A percentile compares a stretch with the other conserved stretches of the same genome.
Conservation (phyloP, 2,113 vertebrate species). For the Poeciliopsis retropinna region DNA sequence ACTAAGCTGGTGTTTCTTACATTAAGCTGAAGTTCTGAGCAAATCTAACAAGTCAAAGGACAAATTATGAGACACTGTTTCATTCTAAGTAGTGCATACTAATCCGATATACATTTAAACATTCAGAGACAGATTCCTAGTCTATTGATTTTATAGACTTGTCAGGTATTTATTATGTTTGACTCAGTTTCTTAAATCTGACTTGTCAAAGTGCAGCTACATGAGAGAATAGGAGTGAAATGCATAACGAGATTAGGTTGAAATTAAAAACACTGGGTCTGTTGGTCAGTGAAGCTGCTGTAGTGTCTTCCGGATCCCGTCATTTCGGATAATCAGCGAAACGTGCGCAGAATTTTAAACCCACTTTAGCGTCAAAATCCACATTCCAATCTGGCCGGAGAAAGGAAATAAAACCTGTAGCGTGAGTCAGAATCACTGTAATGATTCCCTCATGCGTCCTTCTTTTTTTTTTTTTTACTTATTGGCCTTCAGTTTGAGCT, state of each 20-base stretch:
- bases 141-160: not conserved
- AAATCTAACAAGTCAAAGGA: slow-evolving; percentile 24
- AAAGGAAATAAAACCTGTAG: slow-evolving; percentile 39
- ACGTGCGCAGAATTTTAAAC: not conserved
- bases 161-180: not conserved
- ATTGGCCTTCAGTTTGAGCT: slow-evolving; percentile 83
- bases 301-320: not conserved
- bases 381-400: not conserved
- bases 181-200: not conserved
- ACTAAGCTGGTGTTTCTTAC: slow-evolving; percentile 46
- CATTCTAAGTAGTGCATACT: slow-evolving; percentile 28
- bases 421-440: slow-evolving; percentile 25
- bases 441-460: not conserved
- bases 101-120: slow-evolving; percentile 19
- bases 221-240: slow-evolving; percentile 29
- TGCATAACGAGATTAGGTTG: slow-evolving; percentile 33
- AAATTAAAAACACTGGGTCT: slow-evolving; percentile 19
- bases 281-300: slow-evolving; percentile 2
- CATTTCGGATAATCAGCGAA: not conserved
- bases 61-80: slow-evolving; percentile 38
- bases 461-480: slow-evolving; percentile 43
- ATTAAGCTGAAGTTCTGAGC: slow-evolving; percentile 26
- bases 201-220: slow-evolving; percentile 23
- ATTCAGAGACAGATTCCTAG: slow-evolving; percentile 7
- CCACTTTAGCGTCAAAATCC: not conserved